phyloP scores from a whole-genome alignment of 2,888 invertebrate genomes.

The Gerris lacustris region DNA sequence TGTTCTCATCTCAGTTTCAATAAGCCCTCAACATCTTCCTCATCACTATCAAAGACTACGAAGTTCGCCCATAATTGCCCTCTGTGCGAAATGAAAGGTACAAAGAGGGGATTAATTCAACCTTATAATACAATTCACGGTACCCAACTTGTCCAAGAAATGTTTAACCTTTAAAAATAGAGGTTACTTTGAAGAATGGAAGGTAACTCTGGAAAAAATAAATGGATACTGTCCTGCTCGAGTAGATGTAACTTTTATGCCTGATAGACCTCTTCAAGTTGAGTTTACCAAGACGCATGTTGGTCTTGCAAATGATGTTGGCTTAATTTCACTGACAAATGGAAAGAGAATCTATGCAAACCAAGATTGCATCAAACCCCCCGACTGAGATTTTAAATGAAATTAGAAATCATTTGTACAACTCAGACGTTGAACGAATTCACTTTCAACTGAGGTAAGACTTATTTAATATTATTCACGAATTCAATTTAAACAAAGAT shows the following conservation, averaged over 20 bases:
- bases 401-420: constrained; percentile 1
- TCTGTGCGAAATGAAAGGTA: constrained; percentile 20
- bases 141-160: constrained; percentile 21
- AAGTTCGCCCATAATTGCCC: constrained; percentile 15
- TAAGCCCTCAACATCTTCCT: too few relatives aligned
- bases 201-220: constrained; percentile 29
- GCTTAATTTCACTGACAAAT: constrained; percentile 25
- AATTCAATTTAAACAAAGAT: background rate
- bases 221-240: constrained; percentile 29
- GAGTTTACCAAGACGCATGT: constrained; percentile 28
- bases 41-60: background rate
- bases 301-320: constrained; percentile 28
- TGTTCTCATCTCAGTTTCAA: too few relatives aligned
- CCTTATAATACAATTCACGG: constrained; percentile 25
- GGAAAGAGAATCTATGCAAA: constrained; percentile 26
- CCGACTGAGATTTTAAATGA: constrained; percentile 26
- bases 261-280: constrained; percentile 23
- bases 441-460: constrained; percentile 24
- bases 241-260: constrained; percentile 24
- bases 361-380: constrained; percentile 24
- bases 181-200: constrained; percentile 28
- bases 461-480: constrained; percentile 22
- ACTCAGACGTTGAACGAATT: constrained; percentile 18
- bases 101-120: constrained; percentile 22
- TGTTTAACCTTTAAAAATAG: constrained; percentile 23